A percentile compares a stretch with the other conserved stretches of the same genome.
Evolutionary conservation across 37 sponge, comb jelly and placozoan genomes (phyloP).

Genomic region (Ephydatia muelleri): DNA sequence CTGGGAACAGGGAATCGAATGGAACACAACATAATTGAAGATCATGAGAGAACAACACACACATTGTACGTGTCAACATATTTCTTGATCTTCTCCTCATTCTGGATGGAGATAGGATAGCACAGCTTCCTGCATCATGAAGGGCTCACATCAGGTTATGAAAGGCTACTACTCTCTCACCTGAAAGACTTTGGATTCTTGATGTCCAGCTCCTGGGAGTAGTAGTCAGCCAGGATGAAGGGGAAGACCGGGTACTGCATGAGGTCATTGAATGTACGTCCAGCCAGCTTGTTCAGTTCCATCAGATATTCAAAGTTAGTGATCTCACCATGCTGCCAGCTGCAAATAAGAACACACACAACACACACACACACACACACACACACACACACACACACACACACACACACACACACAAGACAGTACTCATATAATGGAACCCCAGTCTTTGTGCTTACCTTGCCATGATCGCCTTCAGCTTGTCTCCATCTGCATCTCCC

Average conservation of each 20-base stretch:
- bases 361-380: not conserved
- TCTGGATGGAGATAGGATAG: conserved; percentile 83
- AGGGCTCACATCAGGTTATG: not conserved
- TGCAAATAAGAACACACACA: conserved; percentile 18
- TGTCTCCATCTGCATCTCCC: conserved; percentile 68
- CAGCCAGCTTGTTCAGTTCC: conserved; percentile 98
- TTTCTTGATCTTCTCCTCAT: conserved; percentile 65
- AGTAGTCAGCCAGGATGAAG: conserved; percentile 94
- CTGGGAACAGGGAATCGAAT: conserved; percentile 18
- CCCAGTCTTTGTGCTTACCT: conserved; percentile 63
- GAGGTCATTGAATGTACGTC: conserved; percentile 98
- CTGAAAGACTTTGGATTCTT: conserved; percentile 70
- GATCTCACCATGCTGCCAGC: conserved; percentile 89
- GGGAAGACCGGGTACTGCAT: conserved; percentile 99
- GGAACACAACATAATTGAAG: not conserved
- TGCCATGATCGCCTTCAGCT: conserved; percentile 47
- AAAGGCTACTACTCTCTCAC: conserved; percentile 9
- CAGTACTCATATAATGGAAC: too few species aligned
- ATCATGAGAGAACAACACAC: not conserved
- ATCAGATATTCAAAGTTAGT: conserved; percentile 99
- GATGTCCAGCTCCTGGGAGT: conserved; percentile 75
- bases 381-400: not conserved
- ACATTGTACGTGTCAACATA: conserved; percentile 83
- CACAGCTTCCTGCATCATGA: conserved; percentile 57
- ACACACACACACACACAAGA: not conserved